A percentile compares a stretch with the other conserved stretches of the same genome.
Evolutionary conservation across 2,113 vertebrate species (phyloP).

Genomic region (Psittacus erithacus): DNA sequence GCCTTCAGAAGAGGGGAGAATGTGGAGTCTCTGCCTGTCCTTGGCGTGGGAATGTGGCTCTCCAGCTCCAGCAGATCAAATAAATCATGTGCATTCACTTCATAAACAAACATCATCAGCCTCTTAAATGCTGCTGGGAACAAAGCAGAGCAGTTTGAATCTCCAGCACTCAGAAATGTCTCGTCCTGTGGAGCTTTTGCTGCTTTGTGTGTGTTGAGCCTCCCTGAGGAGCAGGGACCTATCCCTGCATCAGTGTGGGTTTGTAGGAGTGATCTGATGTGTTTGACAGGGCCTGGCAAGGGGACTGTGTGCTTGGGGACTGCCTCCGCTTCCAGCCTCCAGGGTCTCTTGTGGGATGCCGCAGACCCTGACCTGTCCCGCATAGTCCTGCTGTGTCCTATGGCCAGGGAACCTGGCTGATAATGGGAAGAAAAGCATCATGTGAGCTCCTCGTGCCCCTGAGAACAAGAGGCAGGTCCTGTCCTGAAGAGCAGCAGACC

Average conservation of each 20-base stretch:
- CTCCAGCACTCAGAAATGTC: neutral
- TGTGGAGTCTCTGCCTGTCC: neutral
- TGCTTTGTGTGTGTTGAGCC: neutral
- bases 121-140: constrained; percentile 19
- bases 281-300: neutral
- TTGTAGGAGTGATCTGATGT: neutral
- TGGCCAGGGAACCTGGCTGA: neutral
- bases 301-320: neutral
- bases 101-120: constrained; percentile 54
- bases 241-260: neutral
- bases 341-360: neutral
- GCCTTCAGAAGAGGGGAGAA: neutral
- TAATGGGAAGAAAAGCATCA: neutral
- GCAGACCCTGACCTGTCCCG: neutral
- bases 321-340: neutral
- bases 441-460: neutral
- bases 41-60: constrained; percentile 10
- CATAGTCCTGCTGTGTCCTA: neutral
- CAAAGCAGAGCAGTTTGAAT: neutral
- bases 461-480: neutral
- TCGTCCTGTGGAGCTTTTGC: neutral
- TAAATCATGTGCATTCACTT: constrained; percentile 54
- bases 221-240: neutral
- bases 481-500: neutral
- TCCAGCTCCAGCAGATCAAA: constrained; percentile 32